Base-by-base conservation (phyloP, 2,888 invertebrate species). In the Tricholauxania praeusta region DNA sequence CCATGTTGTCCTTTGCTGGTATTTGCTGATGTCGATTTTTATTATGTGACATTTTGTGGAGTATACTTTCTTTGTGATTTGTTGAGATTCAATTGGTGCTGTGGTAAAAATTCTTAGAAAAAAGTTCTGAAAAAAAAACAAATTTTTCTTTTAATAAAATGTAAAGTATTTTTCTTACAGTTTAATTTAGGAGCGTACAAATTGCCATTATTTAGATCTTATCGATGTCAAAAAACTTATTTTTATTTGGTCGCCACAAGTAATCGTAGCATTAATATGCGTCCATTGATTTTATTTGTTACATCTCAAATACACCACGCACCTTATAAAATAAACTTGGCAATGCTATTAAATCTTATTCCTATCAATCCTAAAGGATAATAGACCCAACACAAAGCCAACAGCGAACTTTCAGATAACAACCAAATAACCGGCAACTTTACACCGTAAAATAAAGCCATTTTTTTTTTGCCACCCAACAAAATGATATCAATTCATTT, bases 401-500 rank as follows among this genome's bases (percentile, higher is more conserved):
- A 39, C 39, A 3, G 5, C 39, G 10, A 10, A 10, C 28, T 4
- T 28, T 28, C 28, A 22, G 28, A 3, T 28, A 28, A 28, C 28
- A 3, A 28, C 28, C 2, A 28, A 28, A 28, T 28, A 28, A 4
- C 39, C 39, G 39, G 39, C 39, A 39, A 39, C 39, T 39, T 39
- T 39, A 39, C 7, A 39, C 39, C 39, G 39, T 39, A 39, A 39
- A 39, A 39, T 39, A 39, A 39, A 39, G 10, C 7, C 39, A 39
- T 39, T 10, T 28, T 57, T 22, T 57, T 28, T 19, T 8, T 57
- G 28, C 12, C 57, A 57, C 10, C 15, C 10, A 64, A 64, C 64
- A 49, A 48, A 49, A 49, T 49, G 48, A 15, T 19, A 64, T 64
- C 59, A 28, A 49, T 59, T 47, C 49, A 32, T 59, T 51, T 57